phyloP scores from a whole-genome alignment of 2,797 vertebrate genomes.

The Acanthurus lineatus region DNA sequence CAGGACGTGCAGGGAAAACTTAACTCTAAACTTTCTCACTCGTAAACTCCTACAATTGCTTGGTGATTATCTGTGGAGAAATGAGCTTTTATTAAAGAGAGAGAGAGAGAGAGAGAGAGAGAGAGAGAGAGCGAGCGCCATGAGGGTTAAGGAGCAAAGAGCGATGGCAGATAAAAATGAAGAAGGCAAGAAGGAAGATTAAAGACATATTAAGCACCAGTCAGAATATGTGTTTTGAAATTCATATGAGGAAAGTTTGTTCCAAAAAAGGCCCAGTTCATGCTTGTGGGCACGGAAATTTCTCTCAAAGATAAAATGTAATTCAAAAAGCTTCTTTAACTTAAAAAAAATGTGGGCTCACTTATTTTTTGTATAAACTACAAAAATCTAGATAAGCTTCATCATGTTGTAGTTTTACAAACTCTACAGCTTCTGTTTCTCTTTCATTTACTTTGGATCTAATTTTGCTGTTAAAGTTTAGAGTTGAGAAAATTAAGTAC shows the following conservation, averaged over 20 bases:
- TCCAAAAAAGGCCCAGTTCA: background rate
- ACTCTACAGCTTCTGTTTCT: background rate
- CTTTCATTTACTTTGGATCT: background rate
- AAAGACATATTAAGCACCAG: background rate
- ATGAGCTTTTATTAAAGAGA: conserved; percentile 22
- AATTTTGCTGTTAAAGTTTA: background rate
- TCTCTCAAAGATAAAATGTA: background rate
- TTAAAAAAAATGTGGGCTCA: background rate
- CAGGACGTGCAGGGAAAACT: conserved; percentile 33
- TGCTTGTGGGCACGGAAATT: background rate
- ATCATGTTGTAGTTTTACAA: background rate
- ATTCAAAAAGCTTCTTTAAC: background rate
- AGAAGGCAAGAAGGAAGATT: conserved; percentile 10
- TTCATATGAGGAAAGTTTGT: background rate
- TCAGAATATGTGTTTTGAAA: conserved; percentile 6
- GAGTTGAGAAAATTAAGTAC: background rate
- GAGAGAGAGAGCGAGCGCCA: background rate
- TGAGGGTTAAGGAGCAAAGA: background rate
- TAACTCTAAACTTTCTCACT: conserved; percentile 47
- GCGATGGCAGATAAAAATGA: background rate
- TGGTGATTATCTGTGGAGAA: conserved; percentile 45
- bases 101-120: too few relatives aligned
- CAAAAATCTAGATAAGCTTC: background rate
- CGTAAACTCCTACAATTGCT: conserved; percentile 56
- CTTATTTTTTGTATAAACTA: conserved; percentile 1